Evolutionary conservation across 1,140 invertebrate species (phyloP), one percentile per base, ranked within the genome.

Genomic region (Drosophila novamexicana): DNA sequence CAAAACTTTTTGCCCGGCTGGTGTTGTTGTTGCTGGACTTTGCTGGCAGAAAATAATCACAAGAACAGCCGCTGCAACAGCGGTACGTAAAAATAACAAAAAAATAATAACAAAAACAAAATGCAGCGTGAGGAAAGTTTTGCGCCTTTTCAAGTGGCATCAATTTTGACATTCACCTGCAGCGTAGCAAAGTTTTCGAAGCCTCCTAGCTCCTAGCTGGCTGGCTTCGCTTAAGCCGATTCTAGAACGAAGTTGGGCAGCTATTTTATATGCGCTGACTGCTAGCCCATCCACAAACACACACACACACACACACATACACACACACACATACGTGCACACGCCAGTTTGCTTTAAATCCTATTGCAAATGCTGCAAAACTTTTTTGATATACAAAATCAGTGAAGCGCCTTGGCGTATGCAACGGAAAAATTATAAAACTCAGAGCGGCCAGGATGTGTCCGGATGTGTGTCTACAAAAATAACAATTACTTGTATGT

Each of bases 81-180:
- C 52, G 61, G 68, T 45, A 58, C 22, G 22, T 4, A 47, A 47
- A 16, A 22, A 22, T 10, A 2, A 10, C 16, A 44, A 8, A 58
- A 6, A 32, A 6, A 32, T 2, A 47, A 34, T 39, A 58, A 56
- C n/a, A 45, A n/a, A 9, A 54, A 64, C 34, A 44, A n/a, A 32
- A 2, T 59, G 49, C 58, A 77, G 77, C 37, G 10, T 44, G 61
- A 32, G 45, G 12, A 86, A 86, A 86, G 59, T 86, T 85, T 69
- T 71, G 62, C 76, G 32, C 59, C 36, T 62, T 78, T 90, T 79
- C 82, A 84, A 91, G 81, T 85, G 79, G 85, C 91, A 91, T 91
- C 90, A 91, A 91, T 91, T 91, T 64, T 91, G 90, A 91, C 90
- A 83, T 83, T 90, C 91, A 90, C 90, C 90, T 91, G 90, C 86